Base-by-base conservation (phyloP, 1,140 invertebrate species). In the Trichonephila clavipes region DNA sequence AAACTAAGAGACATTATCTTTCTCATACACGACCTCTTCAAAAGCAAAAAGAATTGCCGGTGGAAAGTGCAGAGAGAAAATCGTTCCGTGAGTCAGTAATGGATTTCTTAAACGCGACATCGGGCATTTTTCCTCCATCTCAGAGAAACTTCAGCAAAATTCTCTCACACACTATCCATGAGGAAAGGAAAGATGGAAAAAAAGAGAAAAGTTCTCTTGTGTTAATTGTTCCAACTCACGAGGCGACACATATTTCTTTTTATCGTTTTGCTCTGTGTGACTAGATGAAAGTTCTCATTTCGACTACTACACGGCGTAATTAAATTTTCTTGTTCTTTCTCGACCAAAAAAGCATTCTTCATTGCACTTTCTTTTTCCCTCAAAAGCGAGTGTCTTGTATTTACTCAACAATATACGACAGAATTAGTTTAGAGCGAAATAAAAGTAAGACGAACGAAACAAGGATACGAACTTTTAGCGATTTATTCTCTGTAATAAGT, bases 211-310 rank as follows among this genome's bases (percentile, higher is more conserved):
- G 34, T 77, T 77, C 72, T 77, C 14, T 77, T 77, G 18, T 14
- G 72, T 40, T 77, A 77, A 77, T 77, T 77, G 72, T 77, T 77
- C 28, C 72, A 77, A 77, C 72, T 77, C 72, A 77, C 72, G 72
- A 16, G 34, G 72, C 24, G 28, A 34, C 72, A 18, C 28, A 34
- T 34, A 10, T 72, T 69, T 72, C 28, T 72, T 34, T 14, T 34
- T 72, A 4, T 72, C 24, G 16, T 77, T 72, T 28, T 72, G 7
- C 18, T 77, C 16, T 16, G 72, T 34, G 69, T 16, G 72, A 16
- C 28, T 19, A 14, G 10, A 77, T 40, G 72, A 77, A 28, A 77
- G 34, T 77, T 40, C 72, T 77, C 72, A 77, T 77, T 77, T 77
- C 72, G 3, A 77, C 14, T 28, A 77, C 28, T 51, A 51, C 51